Base-by-base conservation (phyloP, 2,797 vertebrate species). In the Sphenodon punctatus region DNA sequence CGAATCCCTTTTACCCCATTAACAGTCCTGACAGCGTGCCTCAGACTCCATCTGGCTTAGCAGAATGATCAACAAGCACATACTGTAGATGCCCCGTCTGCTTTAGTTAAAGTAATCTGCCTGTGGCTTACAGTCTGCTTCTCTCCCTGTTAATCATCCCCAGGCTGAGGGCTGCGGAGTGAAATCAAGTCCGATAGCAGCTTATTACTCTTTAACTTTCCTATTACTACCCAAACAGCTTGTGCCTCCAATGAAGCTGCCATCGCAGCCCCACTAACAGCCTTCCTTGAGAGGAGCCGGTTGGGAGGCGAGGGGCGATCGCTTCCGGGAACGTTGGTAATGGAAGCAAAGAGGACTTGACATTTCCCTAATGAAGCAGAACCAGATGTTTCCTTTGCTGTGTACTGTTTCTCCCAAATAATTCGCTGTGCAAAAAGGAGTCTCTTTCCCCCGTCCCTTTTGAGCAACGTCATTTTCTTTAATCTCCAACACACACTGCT, bases 171-270 rank as follows among this genome's bases (percentile, higher is more conserved):
- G 72, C 78, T 71, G 74, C 9, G 19, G 77, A 70, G 80, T 61
- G 78, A 88, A 92, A 92, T 92, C 43, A 48, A 92, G 89, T 91
- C 80, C 69, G 93, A 92, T 22, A 88, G 89, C 72, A 86, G 82
- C 67, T 94, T 69, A 93, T 86, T 88, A 4, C 61, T 27, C 71
- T 88, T 89, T 87, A 87, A 85, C 66, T 88, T 73, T 23, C 68
- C 74, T 63, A 5, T 88, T 75, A 88, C 78, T 74, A 49, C 65
- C 75, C 61, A 58, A 88, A 2, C 80, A 81, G 78, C 84, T 83
- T 68, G 51, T 10, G 84, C 85, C 39, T 23, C 58, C 86, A 71
- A 2, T 84, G 80, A 66, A 80, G 64, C 84, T 78, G 65, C 85
- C 73, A 36, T 67, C 32, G n/a, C 15, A 63, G 58, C 61, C 82